Base-by-base conservation (phyloP, 2,113 vertebrate genomes). In the Bombycilla garrulus region DNA sequence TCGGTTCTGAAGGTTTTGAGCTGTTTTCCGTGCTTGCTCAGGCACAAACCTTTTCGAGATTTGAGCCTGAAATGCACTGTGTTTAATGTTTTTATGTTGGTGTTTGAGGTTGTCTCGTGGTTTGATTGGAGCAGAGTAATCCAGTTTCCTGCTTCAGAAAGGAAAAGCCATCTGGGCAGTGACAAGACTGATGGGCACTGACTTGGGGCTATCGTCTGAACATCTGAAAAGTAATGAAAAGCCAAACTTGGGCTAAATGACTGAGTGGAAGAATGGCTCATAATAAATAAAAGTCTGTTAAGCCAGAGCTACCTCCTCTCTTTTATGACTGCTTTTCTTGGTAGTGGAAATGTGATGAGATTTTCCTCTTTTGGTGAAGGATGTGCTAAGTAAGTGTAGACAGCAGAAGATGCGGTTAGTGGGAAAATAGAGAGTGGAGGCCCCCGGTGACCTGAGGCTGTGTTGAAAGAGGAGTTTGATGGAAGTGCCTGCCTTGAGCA, bases 11-110 rank as follows among this genome's bases (percentile, higher is more conserved):
- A 48, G 33, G n/a, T 38, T 65, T 65, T 24, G 31, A 47, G 50
- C 28, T 1, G 1, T 44, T 54, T 16, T 28, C 58, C 0, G 0
- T 40, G 73, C 54, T 84, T 44, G 73, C 25, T 92, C 12, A 3
- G 29, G 57, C 40, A 69, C 48, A 48, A 4, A 3, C 4, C 2
- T 76, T 58, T 45, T 33, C 24, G 25, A 64, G 11, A 20, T 58
- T 42, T 65, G 42, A 69, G 42, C 25, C 50, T 17, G 58, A 81
- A 82, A 28, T 13, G 22, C 23, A 2, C n/a, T 14, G 0, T 4
- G 5, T 20, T 50, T 10, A 0, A 0, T 76, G 4, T 22, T 58
- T 77, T 42, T 18, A 2, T 66, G 28, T 5, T 33, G 1, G 16
- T 36, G 33, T 61, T 84, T 28, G 29, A 33, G 28, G 36, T 26